Conservation (phyloP, 2,888 invertebrate species). For the Lagria hirta region DNA sequence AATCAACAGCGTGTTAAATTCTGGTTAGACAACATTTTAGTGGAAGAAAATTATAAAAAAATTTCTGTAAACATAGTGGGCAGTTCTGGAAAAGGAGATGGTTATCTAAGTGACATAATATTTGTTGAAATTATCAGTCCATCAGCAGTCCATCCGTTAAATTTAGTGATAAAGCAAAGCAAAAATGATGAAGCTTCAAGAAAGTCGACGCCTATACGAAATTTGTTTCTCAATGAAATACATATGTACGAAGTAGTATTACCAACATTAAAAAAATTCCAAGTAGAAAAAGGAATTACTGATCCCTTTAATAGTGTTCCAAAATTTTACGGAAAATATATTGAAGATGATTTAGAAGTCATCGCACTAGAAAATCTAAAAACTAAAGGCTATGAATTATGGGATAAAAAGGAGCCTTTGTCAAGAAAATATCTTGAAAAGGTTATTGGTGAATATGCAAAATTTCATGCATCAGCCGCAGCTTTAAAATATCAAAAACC, state of each 20-base stretch:
- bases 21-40: background rate
- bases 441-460: constrained; percentile 36
- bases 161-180: too few species aligned
- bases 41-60: background rate
- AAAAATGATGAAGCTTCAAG: too few species aligned
- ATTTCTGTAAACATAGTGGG: constrained; percentile 2
- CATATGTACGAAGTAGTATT: constrained; percentile 1
- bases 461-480: constrained; percentile 19
- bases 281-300: background rate
- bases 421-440: constrained; percentile 35
- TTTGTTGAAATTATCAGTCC: background rate
- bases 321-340: constrained; percentile 10
- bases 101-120: constrained; percentile 9
- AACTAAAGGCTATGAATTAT: constrained; percentile 28
- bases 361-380: constrained; percentile 37
- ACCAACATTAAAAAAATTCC: constrained; percentile 12
- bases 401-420: constrained; percentile 32
- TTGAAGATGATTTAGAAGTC: constrained; percentile 24
- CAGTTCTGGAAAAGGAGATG: constrained; percentile 9
- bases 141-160: too few species aligned
- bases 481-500: too few species aligned
- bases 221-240: too few species aligned
- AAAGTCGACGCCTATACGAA: too few species aligned
- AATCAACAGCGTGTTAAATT: too few species aligned
- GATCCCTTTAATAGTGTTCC: constrained; percentile 3